phyloP scores from a whole-genome alignment of 2,888 invertebrate genomes.

The Plemyria rubiginata region DNA sequence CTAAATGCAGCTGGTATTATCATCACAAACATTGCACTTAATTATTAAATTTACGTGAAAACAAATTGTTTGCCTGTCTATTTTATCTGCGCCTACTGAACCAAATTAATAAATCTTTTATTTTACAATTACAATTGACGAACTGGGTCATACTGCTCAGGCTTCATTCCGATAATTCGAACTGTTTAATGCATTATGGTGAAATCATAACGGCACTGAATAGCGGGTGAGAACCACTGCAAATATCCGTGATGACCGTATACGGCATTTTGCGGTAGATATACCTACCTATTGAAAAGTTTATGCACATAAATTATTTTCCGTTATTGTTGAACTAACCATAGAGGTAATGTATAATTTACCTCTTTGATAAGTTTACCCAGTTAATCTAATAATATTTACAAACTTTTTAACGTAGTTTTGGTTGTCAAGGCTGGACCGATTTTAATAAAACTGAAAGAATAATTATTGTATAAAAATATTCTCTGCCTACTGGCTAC shows the following conservation, averaged over 20 bases:
- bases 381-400: too few relatives aligned
- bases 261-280: constrained; percentile 40
- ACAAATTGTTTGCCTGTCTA: constrained; percentile 7
- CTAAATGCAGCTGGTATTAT: constrained; percentile 4
- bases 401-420: too few relatives aligned
- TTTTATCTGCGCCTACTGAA: constrained; percentile 27
- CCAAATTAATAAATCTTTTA: constrained; percentile 26
- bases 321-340: constrained; percentile 43
- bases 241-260: constrained; percentile 32
- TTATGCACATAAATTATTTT: constrained; percentile 14
- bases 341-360: too few relatives aligned
- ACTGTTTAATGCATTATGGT: constrained; percentile 30
- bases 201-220: constrained; percentile 34
- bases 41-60: constrained; percentile 6
- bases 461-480: not conserved
- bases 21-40: constrained; percentile 19
- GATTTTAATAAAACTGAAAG: too few relatives aligned
- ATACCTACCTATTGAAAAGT: constrained; percentile 7
- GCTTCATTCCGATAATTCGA: constrained; percentile 34
- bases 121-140: constrained; percentile 29
- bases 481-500: not conserved
- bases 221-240: constrained; percentile 19
- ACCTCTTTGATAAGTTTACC: too few relatives aligned
- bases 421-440: too few relatives aligned
- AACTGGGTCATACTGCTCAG: constrained; percentile 36